Percentiles rank a stretch among this genome's conserved stretches.
These are phyloP conservation scores for Forbesichthys agassizii DNA, from an alignment of 2,113 vertebrate genomes.

Conservation along the genomic window DNA sequence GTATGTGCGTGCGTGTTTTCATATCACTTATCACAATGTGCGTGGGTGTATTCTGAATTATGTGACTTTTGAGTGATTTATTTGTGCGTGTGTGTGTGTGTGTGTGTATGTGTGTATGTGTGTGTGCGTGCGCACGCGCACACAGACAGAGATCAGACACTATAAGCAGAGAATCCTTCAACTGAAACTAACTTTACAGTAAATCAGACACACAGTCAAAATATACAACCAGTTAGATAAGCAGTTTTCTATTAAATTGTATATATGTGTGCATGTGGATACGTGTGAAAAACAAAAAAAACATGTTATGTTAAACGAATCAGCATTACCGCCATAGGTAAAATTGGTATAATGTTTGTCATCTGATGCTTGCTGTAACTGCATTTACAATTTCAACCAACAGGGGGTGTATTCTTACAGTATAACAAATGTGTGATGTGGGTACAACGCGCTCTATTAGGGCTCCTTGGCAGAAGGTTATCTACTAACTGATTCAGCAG, in stretches of 20 bases:
- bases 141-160: constrained; percentile 12
- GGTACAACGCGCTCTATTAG: not conserved
- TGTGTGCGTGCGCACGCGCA: no score
- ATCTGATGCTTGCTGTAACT: not conserved
- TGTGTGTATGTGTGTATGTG: not conserved
- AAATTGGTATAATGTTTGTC: no score
- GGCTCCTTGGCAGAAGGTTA: constrained; percentile 23
- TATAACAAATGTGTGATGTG: not conserved
- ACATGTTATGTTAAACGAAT: not conserved
- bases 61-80: constrained; percentile 8
- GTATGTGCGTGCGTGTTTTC: constrained; percentile 3
- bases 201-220: no score
- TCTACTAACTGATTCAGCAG: constrained; percentile 50
- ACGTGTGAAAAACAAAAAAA: not conserved
- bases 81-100: not conserved
- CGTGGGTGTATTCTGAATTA: not conserved
- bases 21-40: not conserved
- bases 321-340: no score
- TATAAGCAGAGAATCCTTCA: constrained; percentile 17
- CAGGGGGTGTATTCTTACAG: constrained; percentile 55
- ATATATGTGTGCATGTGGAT: constrained; percentile 1
- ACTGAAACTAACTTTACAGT: not conserved
- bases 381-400: constrained; percentile 49
- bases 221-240: not conserved
- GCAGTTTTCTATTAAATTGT: not conserved